Evolutionary conservation across 2,888 invertebrate genomes (phyloP), one percentile per base, ranked within the genome.

Genomic region (Cyclophora punctaria): DNA sequence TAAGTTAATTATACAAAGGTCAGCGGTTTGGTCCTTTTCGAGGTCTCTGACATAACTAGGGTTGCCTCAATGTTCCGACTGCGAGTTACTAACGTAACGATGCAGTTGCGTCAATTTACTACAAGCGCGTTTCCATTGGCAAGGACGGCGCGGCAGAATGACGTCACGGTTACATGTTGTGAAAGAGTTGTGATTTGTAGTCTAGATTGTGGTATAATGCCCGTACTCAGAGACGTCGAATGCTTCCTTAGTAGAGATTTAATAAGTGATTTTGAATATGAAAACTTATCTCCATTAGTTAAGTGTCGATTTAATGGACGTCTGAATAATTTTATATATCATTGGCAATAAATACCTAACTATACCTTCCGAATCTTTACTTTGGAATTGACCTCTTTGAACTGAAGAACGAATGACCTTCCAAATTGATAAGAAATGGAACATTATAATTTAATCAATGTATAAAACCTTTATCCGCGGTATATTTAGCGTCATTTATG

Each of bases 21-120:
- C 70, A 61, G 59, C 59, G 63, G 57, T 65, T 63, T 56, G 59
- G 62, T 56, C 53, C 56, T 55, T 62, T 60, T 58, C 66, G 73
- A 70, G 75, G 71, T 73, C 73, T 71, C 68, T 80, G 80, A 80
- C 73, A 78, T 75, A 80, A 80, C 67, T 59, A 67, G 73, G 69
- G 73, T 78, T 77, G 69, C 72, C 71, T 58, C 48, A 51, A 56
- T 72, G 79, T 80, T 80, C 81, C 81, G 81, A 78, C 72, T 80
- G 80, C 74, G 64, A 70, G 67, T 65, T 66, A 20, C 61, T 67
- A 59, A 75, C 79, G 75, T 78, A 80, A 80, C 66, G 7, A 56
- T 20, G 20, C 20, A 55, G 62, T 80, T 80, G 80, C 80, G 74
- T 79, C 78, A 77, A 70, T 65, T 59, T 59, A 59, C 63, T 48